Evolutionary conservation across 2,888 invertebrate genomes (phyloP).

Genomic region (Nomada fabriciana): DNA sequence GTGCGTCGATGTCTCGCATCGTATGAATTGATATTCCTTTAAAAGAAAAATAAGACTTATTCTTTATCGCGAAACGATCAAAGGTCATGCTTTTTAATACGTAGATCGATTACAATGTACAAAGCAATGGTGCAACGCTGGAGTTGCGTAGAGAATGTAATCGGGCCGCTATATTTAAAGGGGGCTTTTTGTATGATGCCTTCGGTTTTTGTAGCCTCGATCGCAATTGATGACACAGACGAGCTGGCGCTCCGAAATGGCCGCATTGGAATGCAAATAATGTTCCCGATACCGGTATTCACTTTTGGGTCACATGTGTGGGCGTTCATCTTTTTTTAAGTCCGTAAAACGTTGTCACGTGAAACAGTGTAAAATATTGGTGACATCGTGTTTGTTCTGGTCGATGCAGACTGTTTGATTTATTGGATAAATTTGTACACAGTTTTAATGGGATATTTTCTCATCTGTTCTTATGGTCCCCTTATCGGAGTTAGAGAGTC

Average conservation of each 20-base stretch:
- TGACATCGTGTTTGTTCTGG: too few relatives aligned
- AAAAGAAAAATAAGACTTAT: neutral
- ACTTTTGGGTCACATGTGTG: conserved; percentile 10
- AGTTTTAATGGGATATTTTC: neutral
- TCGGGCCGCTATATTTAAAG: conserved; percentile 35
- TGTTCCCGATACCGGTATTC: conserved; percentile 16
- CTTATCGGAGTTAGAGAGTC: neutral
- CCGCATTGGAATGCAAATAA: conserved; percentile 13
- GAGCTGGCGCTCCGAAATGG: neutral
- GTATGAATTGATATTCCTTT: neutral
- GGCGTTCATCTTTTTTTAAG: conserved; percentile 5
- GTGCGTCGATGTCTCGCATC: too few relatives aligned
- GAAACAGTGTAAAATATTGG: neutral
- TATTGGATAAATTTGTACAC: neutral
- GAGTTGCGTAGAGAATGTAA: conserved; percentile 6
- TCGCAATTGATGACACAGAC: conserved; percentile 18
- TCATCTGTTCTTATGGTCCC: neutral
- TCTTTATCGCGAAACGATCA: conserved; percentile 27
- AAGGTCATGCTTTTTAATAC: conserved; percentile 9
- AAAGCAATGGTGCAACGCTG: conserved; percentile 28
- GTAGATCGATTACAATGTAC: neutral
- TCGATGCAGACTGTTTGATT: neutral
- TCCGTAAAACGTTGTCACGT: neutral
- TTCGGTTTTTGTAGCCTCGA: conserved; percentile 22
- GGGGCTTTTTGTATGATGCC: conserved; percentile 11